A percentile compares a stretch with the other conserved stretches of the same genome.
These are phyloP conservation scores for Natator depressus DNA, from an alignment of 2,113 vertebrate species.

Conservation along the genomic window DNA sequence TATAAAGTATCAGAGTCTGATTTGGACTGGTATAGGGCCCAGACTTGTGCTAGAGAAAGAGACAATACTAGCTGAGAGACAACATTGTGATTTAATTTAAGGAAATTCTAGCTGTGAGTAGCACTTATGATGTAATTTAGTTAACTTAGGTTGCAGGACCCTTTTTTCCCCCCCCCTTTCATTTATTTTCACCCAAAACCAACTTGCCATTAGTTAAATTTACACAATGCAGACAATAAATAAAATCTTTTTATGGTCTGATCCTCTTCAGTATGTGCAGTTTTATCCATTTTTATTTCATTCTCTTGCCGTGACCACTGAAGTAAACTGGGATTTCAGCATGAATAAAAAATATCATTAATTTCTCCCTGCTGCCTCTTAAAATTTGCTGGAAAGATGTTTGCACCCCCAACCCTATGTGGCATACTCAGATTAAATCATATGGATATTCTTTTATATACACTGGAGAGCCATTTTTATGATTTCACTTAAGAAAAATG, in stretches of 20 bases:
- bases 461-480: fast-evolving
- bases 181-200: background rate
- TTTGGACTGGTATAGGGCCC: background rate
- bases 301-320: background rate
- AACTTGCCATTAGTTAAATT: background rate
- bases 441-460: background rate
- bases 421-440: background rate
- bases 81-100: background rate
- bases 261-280: background rate
- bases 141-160: background rate
- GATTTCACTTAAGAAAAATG: background rate
- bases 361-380: background rate
- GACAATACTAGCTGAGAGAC: background rate
- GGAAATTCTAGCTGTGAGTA: background rate
- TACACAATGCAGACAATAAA: background rate
- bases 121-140: background rate
- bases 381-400: background rate
- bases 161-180: too few relatives aligned
- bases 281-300: background rate
- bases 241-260: background rate
- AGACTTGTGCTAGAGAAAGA: background rate
- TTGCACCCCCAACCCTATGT: background rate
- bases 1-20: background rate
- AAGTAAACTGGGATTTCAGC: background rate
- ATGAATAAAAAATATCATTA: background rate